A percentile compares a stretch with the other conserved stretches of the same genome.
Conservation (phyloP, 2,113 vertebrate species). For the Ploceus nigricollis region DNA sequence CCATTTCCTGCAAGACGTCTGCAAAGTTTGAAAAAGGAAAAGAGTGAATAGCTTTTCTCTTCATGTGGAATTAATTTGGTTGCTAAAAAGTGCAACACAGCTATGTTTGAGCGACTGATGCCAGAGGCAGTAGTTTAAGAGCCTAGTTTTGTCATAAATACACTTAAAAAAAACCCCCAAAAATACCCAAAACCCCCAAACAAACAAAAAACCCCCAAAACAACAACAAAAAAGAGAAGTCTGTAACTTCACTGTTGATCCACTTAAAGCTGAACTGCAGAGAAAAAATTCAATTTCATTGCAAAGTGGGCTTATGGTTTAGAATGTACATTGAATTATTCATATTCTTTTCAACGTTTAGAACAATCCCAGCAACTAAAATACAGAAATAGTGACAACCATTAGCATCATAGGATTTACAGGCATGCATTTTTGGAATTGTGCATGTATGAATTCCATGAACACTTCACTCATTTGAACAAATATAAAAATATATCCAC, state of each 20-base stretch:
- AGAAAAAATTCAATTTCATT: slow-evolving; percentile 6
- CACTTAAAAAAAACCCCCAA: background rate
- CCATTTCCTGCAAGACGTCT: slow-evolving; percentile 93
- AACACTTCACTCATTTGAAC: background rate
- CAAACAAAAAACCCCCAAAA: too few relatives aligned
- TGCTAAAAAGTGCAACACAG: slow-evolving; percentile 60
- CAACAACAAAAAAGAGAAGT: background rate
- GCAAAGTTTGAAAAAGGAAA: slow-evolving; percentile 67
- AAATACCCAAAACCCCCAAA: background rate
- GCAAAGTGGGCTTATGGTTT: background rate
- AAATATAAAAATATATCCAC: background rate
- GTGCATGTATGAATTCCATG: background rate
- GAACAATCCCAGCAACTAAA: background rate
- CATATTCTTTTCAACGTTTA: background rate
- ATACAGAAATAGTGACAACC: background rate
- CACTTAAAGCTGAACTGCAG: slow-evolving; percentile 2
- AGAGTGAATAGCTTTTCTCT: slow-evolving; percentile 60
- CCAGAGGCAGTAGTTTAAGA: slow-evolving; percentile 54
- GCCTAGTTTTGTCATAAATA: slow-evolving; percentile 48
- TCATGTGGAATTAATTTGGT: slow-evolving; percentile 74
- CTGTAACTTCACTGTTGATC: slow-evolving; percentile 18
- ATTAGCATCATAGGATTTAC: background rate
- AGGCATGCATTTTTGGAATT: background rate
- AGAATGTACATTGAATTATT: background rate
- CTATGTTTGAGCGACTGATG: slow-evolving; percentile 38